These are phyloP conservation scores for Sebastes fasciatus DNA, from an alignment of 2,113 vertebrate genomes.

Conservation along the genomic window DNA sequence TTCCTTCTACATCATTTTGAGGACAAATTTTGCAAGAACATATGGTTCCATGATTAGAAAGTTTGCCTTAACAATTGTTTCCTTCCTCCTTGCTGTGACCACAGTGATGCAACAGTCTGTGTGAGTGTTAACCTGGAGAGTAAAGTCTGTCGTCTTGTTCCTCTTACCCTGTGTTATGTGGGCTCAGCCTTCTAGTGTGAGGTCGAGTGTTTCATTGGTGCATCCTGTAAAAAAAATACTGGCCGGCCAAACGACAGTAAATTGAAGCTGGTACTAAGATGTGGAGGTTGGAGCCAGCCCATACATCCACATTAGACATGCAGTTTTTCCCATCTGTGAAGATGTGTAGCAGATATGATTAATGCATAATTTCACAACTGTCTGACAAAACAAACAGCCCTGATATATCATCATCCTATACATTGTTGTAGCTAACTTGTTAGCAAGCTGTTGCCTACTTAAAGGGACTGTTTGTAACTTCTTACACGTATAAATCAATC, in stretches of 20 bases:
- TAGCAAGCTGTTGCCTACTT: too few species aligned
- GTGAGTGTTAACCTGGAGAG: conserved; percentile 21
- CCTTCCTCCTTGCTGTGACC: conserved; percentile 12
- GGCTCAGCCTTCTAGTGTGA: not conserved
- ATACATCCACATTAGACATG: not conserved
- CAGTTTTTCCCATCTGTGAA: too few species aligned
- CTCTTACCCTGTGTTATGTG: conserved; percentile 1
- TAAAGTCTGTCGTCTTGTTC: conserved; percentile 3
- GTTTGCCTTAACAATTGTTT: not conserved
- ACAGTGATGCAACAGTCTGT: not conserved
- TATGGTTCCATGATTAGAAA: conserved; percentile 23
- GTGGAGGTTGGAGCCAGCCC: not conserved
- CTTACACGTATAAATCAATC: too few species aligned
- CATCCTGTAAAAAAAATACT: not conserved
- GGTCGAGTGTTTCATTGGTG: conserved; percentile 48
- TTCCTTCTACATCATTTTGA: not conserved
- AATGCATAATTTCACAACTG: not conserved
- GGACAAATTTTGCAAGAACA: not conserved
- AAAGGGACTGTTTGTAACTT: too few species aligned
- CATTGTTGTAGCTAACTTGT: too few species aligned
- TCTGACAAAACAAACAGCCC: not conserved
- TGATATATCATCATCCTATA: not conserved
- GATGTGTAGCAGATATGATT: not conserved
- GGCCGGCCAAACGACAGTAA: not conserved
- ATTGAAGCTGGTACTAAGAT: not conserved